Percentiles rank a stretch among this genome's conserved stretches.
Evolutionary conservation across 1,140 invertebrate species (phyloP).

Genomic region (Drosophila sechellia): DNA sequence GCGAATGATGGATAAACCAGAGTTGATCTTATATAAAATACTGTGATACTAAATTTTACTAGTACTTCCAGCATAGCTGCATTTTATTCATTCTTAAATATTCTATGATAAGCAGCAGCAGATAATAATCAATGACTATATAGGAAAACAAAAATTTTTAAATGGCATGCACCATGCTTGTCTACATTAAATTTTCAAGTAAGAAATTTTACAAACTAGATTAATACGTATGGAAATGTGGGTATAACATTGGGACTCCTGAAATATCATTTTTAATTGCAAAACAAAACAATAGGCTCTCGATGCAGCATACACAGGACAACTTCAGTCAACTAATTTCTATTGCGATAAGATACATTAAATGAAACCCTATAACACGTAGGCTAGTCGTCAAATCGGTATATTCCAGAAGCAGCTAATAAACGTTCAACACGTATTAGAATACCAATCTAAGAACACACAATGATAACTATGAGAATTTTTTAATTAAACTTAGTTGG

Average conservation of each 20-base stretch:
- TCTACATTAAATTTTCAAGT: slow-evolving; percentile 42
- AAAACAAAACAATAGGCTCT: slow-evolving; percentile 12
- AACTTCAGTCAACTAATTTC: slow-evolving; percentile 11
- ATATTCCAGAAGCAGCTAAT: slow-evolving; percentile 9
- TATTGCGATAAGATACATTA: neutral
- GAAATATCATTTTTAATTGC: slow-evolving; percentile 16
- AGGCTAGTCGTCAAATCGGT: slow-evolving; percentile 11
- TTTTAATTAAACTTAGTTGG: slow-evolving; percentile 10
- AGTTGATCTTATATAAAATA: slow-evolving; percentile 85
- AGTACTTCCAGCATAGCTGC: slow-evolving; percentile 85
- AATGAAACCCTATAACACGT: slow-evolving; percentile 1
- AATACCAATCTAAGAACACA: slow-evolving; percentile 11
- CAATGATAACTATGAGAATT: slow-evolving; percentile 10
- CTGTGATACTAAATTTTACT: slow-evolving; percentile 85
- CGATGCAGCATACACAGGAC: neutral
- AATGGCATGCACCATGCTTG: slow-evolving; percentile 30
- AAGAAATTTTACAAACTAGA: slow-evolving; percentile 42
- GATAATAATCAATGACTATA: slow-evolving; percentile 44
- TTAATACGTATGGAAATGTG: slow-evolving; percentile 6
- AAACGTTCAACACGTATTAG: slow-evolving; percentile 37
- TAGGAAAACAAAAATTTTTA: slow-evolving; percentile 22
- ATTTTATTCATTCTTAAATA: slow-evolving; percentile 85
- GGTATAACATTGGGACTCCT: slow-evolving; percentile 20
- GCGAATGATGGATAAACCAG: slow-evolving; percentile 54
- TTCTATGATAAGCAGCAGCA: slow-evolving; percentile 73